A percentile compares a stretch with the other conserved stretches of the same genome.
Conservation (phyloP, 2,113 vertebrate genomes). For the Leptosomus discolor region DNA sequence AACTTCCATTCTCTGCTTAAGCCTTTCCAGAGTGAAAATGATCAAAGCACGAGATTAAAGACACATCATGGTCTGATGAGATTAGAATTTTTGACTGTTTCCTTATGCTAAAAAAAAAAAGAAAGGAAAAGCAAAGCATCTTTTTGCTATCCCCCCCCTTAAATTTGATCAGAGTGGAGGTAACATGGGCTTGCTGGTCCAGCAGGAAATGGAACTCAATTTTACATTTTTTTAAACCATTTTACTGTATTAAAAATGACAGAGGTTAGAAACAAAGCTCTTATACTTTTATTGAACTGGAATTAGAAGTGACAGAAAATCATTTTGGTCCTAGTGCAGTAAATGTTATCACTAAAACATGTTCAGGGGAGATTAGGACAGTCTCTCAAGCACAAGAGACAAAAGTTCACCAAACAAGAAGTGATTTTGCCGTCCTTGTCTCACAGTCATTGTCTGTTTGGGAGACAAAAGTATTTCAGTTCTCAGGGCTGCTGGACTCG, state of each 20-base stretch:
- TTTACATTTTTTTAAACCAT: slow-evolving; percentile 73
- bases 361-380: slow-evolving; percentile 71
- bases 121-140: background rate
- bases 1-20: slow-evolving; percentile 50
- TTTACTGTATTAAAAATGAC: slow-evolving; percentile 81
- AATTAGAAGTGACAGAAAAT: slow-evolving; percentile 82
- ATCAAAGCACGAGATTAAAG: slow-evolving; percentile 59
- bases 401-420: slow-evolving; percentile 63
- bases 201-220: slow-evolving; percentile 75
- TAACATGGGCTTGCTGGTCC: slow-evolving; percentile 66
- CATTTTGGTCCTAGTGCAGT: slow-evolving; percentile 75
- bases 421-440: slow-evolving; percentile 44
- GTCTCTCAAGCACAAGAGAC: slow-evolving; percentile 70
- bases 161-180: slow-evolving; percentile 69
- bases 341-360: slow-evolving; percentile 75
- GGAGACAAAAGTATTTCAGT: slow-evolving; percentile 20
- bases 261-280: slow-evolving; percentile 80
- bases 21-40: slow-evolving; percentile 49
- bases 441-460: background rate
- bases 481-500: background rate
- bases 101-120: background rate
- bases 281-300: slow-evolving; percentile 72
- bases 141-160: slow-evolving; percentile 52
- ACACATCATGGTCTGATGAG: slow-evolving; percentile 45
- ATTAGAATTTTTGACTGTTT: slow-evolving; percentile 50